A percentile compares a stretch with the other conserved stretches of the same genome.
phyloP scores from a whole-genome alignment of 1,140 invertebrate genomes.

The Gerris buenoi region DNA sequence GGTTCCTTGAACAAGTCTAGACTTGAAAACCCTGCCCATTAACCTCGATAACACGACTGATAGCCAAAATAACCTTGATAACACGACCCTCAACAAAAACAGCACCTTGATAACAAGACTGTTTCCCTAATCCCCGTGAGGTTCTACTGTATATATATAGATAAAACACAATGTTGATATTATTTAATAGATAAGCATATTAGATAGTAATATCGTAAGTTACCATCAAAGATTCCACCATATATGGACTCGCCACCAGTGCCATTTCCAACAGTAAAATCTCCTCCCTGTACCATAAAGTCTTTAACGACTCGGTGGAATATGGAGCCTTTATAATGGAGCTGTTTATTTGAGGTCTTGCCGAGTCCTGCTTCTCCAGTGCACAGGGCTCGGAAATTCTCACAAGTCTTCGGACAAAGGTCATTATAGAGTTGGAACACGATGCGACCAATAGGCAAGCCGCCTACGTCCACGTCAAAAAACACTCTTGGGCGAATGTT shows the following conservation, averaged over 20 bases:
- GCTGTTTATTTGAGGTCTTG: conserved; percentile 48
- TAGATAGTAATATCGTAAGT: conserved; percentile 6
- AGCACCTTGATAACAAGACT: no score
- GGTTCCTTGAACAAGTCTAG: no score
- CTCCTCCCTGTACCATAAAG: conserved; percentile 80
- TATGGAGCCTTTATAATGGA: conserved; percentile 56
- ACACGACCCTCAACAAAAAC: no score
- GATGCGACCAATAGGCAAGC: conserved; percentile 69
- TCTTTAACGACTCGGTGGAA: conserved; percentile 87
- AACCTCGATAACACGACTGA: no score
- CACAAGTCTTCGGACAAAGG: conserved; percentile 80
- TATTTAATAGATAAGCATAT: conserved; percentile 2
- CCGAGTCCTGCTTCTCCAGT: conserved; percentile 75
- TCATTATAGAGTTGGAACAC: conserved; percentile 89
- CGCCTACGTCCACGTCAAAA: conserved; percentile 86
- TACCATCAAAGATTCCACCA: conserved; percentile 74
- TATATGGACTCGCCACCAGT: conserved; percentile 85
- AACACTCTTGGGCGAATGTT: conserved; percentile 51
- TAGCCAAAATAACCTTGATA: no score
- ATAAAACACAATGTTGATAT: conserved; percentile 8
- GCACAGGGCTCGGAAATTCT: conserved; percentile 85
- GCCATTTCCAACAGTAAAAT: conserved; percentile 77
- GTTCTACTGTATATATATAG: no score
- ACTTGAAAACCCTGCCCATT: no score
- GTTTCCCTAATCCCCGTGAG: neutral